Percentiles rank a stretch among this genome's conserved stretches.
Conservation (phyloP, 2,888 invertebrate genomes). For the Sesia apiformis region DNA sequence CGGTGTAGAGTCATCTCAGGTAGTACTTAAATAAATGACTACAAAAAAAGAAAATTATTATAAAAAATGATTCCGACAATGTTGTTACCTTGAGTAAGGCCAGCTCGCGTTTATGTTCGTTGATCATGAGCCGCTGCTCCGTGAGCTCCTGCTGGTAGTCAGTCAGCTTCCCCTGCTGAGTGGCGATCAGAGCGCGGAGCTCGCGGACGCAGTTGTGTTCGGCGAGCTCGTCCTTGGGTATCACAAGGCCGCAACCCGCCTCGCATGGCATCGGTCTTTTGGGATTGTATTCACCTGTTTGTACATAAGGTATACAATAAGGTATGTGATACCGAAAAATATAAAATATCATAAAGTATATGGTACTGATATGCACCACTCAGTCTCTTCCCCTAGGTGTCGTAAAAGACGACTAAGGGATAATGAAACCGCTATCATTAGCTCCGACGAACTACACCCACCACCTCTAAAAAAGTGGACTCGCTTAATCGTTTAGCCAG, state of each 20-base stretch:
- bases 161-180: constrained; percentile 89
- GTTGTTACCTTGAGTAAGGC: constrained; percentile 84
- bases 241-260: constrained; percentile 93
- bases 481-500: too few species aligned
- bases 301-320: not conserved
- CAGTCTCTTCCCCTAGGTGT: too few species aligned
- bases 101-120: constrained; percentile 92
- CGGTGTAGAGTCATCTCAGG: too few species aligned
- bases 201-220: constrained; percentile 96
- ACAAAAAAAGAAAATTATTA: too few species aligned
- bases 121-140: constrained; percentile 89
- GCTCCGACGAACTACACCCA: too few species aligned
- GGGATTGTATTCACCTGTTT: constrained; percentile 80
- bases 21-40: too few species aligned
- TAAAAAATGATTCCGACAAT: too few species aligned
- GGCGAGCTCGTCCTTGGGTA: constrained; percentile 95
- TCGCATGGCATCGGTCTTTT: constrained; percentile 95
- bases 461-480: too few species aligned
- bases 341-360: not conserved
- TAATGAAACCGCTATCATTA: too few species aligned
- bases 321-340: not conserved
- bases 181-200: constrained; percentile 86
- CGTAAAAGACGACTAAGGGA: too few species aligned
- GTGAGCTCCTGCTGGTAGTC: constrained; percentile 91
- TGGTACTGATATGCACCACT: too few species aligned